Evolutionary conservation across 1,140 invertebrate species (phyloP).

Genomic region (Drosophila willistoni): DNA sequence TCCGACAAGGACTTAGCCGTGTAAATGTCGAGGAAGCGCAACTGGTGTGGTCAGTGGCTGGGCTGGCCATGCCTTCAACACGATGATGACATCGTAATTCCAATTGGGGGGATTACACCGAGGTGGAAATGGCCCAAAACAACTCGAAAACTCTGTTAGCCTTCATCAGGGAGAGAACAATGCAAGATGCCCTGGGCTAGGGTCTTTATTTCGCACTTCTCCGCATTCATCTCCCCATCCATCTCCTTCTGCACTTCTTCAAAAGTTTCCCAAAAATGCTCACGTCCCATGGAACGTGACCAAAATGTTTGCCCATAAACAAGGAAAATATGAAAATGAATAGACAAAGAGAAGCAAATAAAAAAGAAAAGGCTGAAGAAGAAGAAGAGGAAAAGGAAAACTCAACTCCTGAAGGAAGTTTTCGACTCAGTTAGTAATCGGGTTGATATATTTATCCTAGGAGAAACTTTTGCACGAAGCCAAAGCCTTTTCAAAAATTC

Average conservation of each 20-base stretch:
- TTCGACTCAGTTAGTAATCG: conserved; percentile 48
- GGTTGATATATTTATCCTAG: conserved; percentile 59
- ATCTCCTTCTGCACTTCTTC: not conserved
- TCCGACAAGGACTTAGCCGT: conserved; percentile 53
- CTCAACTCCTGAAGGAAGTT: conserved; percentile 30
- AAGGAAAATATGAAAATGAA: conserved; percentile 75
- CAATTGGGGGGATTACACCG: not conserved
- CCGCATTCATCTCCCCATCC: too few species aligned
- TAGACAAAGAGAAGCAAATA: conserved; percentile 34
- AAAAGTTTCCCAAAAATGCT: conserved; percentile 60
- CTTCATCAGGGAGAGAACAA: conserved; percentile 20
- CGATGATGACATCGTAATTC: conserved; percentile 8
- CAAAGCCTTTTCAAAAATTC: conserved; percentile 70
- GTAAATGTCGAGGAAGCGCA: conserved; percentile 30
- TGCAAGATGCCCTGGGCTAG: conserved; percentile 24
- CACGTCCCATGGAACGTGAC: conserved; percentile 64
- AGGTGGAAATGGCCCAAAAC: not conserved
- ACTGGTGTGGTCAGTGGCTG: conserved; percentile 11
- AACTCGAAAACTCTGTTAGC: conserved; percentile 9
- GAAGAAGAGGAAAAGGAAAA: not conserved
- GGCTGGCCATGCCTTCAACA: conserved; percentile 1
- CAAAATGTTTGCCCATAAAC: conserved; percentile 73
- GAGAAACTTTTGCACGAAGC: conserved; percentile 28
- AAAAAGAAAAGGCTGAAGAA: not conserved
- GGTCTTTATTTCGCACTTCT: not conserved